Percentiles rank a stretch among this genome's conserved stretches.
phyloP scores from a whole-genome alignment of 2,888 invertebrate species.

The Carabus problematicus region DNA sequence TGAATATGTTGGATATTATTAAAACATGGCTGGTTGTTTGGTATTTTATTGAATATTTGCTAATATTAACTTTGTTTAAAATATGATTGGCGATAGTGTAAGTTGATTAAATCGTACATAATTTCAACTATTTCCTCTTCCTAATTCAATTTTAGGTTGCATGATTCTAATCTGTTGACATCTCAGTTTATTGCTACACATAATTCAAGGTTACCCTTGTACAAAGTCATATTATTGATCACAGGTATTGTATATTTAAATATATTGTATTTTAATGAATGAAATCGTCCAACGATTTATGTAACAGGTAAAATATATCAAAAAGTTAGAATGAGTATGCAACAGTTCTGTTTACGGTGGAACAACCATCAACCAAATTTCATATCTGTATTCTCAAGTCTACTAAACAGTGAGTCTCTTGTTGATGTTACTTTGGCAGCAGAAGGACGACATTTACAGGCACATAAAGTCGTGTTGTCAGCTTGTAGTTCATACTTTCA shows the following conservation, averaged over 20 bases:
- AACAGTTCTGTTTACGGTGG: conserved; percentile 71
- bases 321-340: conserved; percentile 49
- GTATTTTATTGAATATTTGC: not conserved
- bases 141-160: not conserved
- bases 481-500: conserved; percentile 95
- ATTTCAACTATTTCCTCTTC: not conserved
- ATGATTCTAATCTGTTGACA: conserved; percentile 46
- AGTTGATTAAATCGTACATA: not conserved
- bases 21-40: conserved; percentile 6
- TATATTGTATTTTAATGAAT: conserved; percentile 41
- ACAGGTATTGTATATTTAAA: conserved; percentile 49
- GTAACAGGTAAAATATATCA: conserved; percentile 13
- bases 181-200: conserved; percentile 49
- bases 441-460: conserved; percentile 86
- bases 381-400: conserved; percentile 85
- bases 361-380: conserved; percentile 95
- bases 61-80: not conserved
- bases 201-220: conserved; percentile 55
- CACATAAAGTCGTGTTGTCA: conserved; percentile 88
- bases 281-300: conserved; percentile 7
- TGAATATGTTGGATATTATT: no score
- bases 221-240: conserved; percentile 54
- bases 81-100: not conserved
- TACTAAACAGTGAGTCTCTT: conserved; percentile 82
- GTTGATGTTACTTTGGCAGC: conserved; percentile 93